Evolutionary conservation across 2,797 vertebrate species (phyloP), one percentile per base, ranked within the genome.

Genomic region (Protonibea diacanthus): DNA sequence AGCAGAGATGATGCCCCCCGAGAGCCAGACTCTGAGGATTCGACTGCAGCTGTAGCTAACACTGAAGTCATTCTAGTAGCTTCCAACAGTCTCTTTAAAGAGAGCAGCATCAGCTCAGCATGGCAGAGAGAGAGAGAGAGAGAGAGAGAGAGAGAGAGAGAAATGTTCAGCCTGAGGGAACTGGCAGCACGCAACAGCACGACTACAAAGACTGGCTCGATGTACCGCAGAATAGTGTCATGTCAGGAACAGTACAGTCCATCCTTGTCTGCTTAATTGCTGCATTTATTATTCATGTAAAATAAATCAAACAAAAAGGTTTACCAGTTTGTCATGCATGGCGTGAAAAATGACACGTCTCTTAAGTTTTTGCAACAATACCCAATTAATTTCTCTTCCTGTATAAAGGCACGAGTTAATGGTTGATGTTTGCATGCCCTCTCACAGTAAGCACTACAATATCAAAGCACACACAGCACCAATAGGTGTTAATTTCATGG

Each of bases 61-160:
- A 42, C 74, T 68, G 44, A 56, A 79, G 74, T 59, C 49, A 52
- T 73, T 77, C 64, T 71, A 7, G 49, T n/a, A 56, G 69, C 51
- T 60, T 82, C 62, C 64, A 49, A 15, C 52, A 44, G 60, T 17
- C 25, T 77, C 68, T 82, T 56, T 51, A 78, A 77, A 78, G 44
- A 75, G 67, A 70, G 77, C 53, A 75, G 7, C 42, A 45, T 69
- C 59, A 70, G 76, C 75, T 81, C 80, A 83, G 82, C 49, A 10
- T 27, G 55, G 42, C 18, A 63, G 60, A 47, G 47, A 17, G 20
- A 63, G 60, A 48, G 27, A 55, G 38, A 42, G 33, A 51, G n/a
- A n/a, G 20, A 53, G 47, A 14, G n/a, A 63, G 60, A 47, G 47
- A 17, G 20, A 63, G 60, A 48, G 27, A 55, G 38, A 42, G 33